A percentile compares a stretch with the other conserved stretches of the same genome.
Evolutionary conservation across 2,888 invertebrate genomes (phyloP).

Genomic region (Xanthorhoe spadicearia): DNA sequence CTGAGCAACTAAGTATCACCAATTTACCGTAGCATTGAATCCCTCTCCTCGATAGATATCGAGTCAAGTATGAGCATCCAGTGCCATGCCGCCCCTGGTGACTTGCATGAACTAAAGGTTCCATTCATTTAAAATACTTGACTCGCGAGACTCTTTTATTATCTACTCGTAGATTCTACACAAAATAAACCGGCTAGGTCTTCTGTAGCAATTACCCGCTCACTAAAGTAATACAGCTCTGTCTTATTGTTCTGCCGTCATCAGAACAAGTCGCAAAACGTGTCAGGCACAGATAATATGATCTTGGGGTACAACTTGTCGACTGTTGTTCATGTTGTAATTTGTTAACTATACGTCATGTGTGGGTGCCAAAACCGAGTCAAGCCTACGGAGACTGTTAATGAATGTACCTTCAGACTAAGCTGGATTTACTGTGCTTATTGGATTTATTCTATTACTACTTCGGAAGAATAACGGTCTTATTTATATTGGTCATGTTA

Average conservation of each 20-base stretch:
- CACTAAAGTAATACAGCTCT: conserved; percentile 13
- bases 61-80: too few relatives aligned
- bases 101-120: too few relatives aligned
- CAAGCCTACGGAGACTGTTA: conserved; percentile 22
- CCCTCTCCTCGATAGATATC: too few relatives aligned
- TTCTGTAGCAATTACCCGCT: conserved; percentile 1
- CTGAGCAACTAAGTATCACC: too few relatives aligned
- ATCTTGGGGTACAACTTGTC: conserved; percentile 52
- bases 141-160: too few relatives aligned
- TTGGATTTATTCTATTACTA: neutral
- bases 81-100: too few relatives aligned
- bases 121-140: too few relatives aligned
- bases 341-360: conserved; percentile 58
- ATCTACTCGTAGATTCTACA: too few relatives aligned
- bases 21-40: too few relatives aligned
- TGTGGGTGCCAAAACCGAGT: conserved; percentile 50
- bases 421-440: conserved; percentile 1
- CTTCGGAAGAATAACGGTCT: too few relatives aligned
- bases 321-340: conserved; percentile 52
- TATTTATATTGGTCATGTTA: too few relatives aligned
- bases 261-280: conserved; percentile 44
- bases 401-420: conserved; percentile 11
- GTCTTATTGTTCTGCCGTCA: conserved; percentile 59
- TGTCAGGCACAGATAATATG: conserved; percentile 36
- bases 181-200: neutral